Base-by-base conservation (phyloP, 2,888 invertebrate genomes). In the Drosophila emarginata region DNA sequence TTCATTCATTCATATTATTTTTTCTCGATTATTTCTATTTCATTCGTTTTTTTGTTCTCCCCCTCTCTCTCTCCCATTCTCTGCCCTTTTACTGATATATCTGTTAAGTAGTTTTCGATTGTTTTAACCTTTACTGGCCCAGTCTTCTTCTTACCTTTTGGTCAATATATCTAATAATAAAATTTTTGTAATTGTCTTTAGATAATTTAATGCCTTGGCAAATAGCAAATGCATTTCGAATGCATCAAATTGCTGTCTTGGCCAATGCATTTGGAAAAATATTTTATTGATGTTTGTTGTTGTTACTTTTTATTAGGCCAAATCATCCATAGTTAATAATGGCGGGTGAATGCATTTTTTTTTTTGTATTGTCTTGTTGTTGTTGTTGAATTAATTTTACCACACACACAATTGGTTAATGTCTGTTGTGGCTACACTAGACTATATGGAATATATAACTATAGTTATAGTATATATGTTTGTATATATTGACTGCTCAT, bases 321-420 rank as follows among this genome's bases (percentile, higher is more conserved):
- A 82, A 82, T 87, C 87, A 82, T 87, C 73, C 64, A 71, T 75
- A 45, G 40, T 40, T 40, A 74, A 80, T 80, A 70, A 40, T 45
- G 79, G 67, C 59, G 64, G 60, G 68, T 59, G 68, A 79, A 61
- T 78, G 77, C 71, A 77, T 74, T 76, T 82, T 54, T 53, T 28
- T 54, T 54, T 54, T 37, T 57, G 9, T 45, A 18, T 45, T 15
- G 40, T 45, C 9, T 45, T 45, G 40, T 45, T 45, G 4, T 21
- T 45, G 45, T 26, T 61, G 61, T 67, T 51, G 67, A 74, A 83
- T 80, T 81, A 69, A 79, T 80, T 82, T 69, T 69, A 65, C 54
- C 61, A 66, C 54, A 26, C 23, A 23, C 26, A 64, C 59, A 70
- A 66, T 80, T 80, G 71, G 69, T 56, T 71, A 84, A 75, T 75